phyloP scores from a whole-genome alignment of 2,113 vertebrate genomes.

The Malaclemys terrapin region DNA sequence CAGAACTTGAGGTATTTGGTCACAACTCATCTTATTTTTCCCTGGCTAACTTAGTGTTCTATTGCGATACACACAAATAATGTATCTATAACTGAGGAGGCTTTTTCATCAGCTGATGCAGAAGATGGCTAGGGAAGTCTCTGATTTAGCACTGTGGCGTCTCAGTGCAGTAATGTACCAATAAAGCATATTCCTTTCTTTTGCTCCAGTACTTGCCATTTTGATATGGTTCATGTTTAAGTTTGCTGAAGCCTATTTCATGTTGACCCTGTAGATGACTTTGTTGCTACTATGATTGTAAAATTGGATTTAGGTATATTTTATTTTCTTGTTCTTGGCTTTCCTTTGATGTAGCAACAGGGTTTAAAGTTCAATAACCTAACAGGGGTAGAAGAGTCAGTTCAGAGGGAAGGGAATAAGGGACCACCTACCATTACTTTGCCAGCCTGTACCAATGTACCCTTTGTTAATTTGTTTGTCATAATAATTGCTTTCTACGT shows the following conservation, averaged over 20 bases:
- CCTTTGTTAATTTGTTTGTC: not conserved
- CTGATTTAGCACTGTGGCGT: not conserved
- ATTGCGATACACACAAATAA: not conserved
- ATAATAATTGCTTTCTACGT: not conserved
- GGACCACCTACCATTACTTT: not conserved
- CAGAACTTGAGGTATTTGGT: not conserved
- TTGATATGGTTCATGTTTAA: not conserved
- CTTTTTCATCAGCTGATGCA: not conserved
- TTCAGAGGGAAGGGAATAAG: not conserved
- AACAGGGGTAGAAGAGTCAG: not conserved
- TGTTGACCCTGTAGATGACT: not conserved
- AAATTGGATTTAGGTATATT: accelerated
- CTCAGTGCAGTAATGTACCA: accelerated
- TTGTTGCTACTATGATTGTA: not conserved
- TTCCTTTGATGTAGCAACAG: not conserved
- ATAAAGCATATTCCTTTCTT: accelerated
- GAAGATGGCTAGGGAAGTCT: not conserved
- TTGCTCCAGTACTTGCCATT: not conserved
- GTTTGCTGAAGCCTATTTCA: not conserved
- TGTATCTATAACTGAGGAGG: not conserved
- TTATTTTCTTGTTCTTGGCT: not conserved
- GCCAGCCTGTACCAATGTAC: not conserved
- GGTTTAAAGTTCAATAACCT: not conserved
- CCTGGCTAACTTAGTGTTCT: not conserved
- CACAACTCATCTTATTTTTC: not conserved